Conservation (phyloP, 2,888 invertebrate genomes). For the Acleris sparsana region DNA sequence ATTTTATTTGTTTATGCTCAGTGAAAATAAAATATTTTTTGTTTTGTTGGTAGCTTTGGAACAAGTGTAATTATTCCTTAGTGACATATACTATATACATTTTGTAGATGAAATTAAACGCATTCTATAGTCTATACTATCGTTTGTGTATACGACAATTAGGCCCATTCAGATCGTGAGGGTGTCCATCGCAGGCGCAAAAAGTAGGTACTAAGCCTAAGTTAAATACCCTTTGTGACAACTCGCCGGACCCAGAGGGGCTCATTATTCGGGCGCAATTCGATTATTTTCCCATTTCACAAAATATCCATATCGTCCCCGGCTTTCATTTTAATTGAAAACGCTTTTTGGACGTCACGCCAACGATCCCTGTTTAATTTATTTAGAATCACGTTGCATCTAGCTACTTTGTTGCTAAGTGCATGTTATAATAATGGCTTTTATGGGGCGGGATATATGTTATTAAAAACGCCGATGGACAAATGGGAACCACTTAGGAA, state of each 20-base stretch:
- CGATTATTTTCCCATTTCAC: constrained; percentile 83
- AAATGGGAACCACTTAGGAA: too few species aligned
- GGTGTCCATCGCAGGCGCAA: constrained; percentile 61
- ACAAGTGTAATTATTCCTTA: too few species aligned
- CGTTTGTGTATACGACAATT: too few species aligned
- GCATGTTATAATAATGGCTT: constrained; percentile 30
- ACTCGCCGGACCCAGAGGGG: constrained; percentile 71
- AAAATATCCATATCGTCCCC: constrained; percentile 82
- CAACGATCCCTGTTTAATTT: constrained; percentile 66
- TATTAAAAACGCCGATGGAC: too few species aligned
- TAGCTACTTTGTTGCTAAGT: constrained; percentile 48
- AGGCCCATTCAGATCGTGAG: constrained; percentile 46
- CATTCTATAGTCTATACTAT: too few species aligned
- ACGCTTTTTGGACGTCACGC: constrained; percentile 66
- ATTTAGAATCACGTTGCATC: constrained; percentile 54
- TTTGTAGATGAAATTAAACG: too few species aligned
- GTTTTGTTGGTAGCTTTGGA: too few species aligned
- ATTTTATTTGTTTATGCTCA: too few species aligned
- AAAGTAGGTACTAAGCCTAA: constrained; percentile 82
- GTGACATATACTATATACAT: too few species aligned
- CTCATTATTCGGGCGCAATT: constrained; percentile 82
- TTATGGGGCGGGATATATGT: background rate
- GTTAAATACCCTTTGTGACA: constrained; percentile 83
- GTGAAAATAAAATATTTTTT: too few species aligned
- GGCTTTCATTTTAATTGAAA: constrained; percentile 80